A percentile compares a stretch with the other conserved stretches of the same genome.
Evolutionary conservation across 92 coral and sea anemone species (phyloP).

Genomic region (Nematostella vectensis): DNA sequence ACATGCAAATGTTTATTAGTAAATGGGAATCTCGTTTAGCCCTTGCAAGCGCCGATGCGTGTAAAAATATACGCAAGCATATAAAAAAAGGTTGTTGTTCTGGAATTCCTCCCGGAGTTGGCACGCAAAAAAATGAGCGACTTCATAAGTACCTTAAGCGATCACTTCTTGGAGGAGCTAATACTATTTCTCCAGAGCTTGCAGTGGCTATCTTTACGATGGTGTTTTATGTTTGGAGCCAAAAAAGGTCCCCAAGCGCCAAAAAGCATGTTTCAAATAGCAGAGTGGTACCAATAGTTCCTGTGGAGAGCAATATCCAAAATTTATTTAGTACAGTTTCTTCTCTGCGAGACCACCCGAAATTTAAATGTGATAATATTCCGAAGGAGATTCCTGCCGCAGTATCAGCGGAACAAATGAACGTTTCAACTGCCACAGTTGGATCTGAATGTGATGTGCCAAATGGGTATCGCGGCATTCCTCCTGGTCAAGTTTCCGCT

Average conservation of each 20-base stretch:
- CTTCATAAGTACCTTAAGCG: constrained; percentile 40
- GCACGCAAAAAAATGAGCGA: constrained; percentile 45
- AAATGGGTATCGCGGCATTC: background rate
- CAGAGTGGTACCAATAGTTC: constrained; percentile 32
- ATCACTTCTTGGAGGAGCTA: constrained; percentile 42
- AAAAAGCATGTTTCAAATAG: constrained; percentile 21
- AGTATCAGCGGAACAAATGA: background rate
- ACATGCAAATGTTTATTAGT: constrained; percentile 24
- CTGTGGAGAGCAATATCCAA: constrained; percentile 11
- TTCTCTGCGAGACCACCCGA: background rate
- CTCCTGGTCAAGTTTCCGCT: background rate
- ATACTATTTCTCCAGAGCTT: constrained; percentile 38
- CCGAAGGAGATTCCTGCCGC: constrained; percentile 1
- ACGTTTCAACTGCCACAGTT: background rate
- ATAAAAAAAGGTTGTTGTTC: constrained; percentile 46
- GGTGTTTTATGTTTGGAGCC: constrained; percentile 37
- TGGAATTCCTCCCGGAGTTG: constrained; percentile 36
- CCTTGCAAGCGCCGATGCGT: constrained; percentile 7
- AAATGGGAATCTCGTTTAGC: constrained; percentile 1
- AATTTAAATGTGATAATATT: background rate
- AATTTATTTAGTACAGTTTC: background rate
- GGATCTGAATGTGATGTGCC: background rate
- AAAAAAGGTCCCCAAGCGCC: constrained; percentile 24
- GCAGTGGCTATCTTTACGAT: constrained; percentile 44
- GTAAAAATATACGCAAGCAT: constrained; percentile 5